Evolutionary conservation across 2,797 vertebrate species (phyloP).

Genomic region (Leptodactylus fallax): DNA sequence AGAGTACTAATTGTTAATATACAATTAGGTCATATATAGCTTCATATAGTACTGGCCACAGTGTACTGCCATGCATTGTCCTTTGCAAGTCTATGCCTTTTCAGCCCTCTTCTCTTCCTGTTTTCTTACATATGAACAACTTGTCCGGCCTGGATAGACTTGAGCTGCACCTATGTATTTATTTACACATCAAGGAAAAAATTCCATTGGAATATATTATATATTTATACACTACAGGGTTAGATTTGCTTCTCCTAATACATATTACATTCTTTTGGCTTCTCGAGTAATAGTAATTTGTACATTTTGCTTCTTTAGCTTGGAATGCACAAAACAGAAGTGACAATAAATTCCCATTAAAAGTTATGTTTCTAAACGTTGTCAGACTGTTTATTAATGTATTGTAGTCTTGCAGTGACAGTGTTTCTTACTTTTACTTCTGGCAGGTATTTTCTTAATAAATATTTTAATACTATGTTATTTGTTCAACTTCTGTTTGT

Average conservation of each 20-base stretch:
- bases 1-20: too few species aligned
- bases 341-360: conserved; percentile 48
- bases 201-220: background rate
- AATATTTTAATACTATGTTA: conserved; percentile 19
- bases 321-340: conserved; percentile 40
- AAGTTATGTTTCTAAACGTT: conserved; percentile 23
- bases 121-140: too few species aligned
- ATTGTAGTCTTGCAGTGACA: conserved; percentile 20
- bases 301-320: conserved; percentile 18
- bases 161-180: too few species aligned
- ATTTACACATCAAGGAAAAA: background rate
- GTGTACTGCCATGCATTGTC: too few species aligned
- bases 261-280: conserved; percentile 20
- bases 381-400: conserved; percentile 43
- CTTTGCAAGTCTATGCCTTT: too few species aligned
- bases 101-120: too few species aligned
- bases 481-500: background rate
- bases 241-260: background rate
- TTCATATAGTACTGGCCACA: too few species aligned
- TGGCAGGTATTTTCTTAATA: conserved; percentile 26
- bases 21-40: too few species aligned
- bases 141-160: too few species aligned
- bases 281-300: conserved; percentile 37
- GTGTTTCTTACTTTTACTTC: background rate
- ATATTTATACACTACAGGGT: background rate